A percentile compares a stretch with the other conserved stretches of the same genome.
Conservation (phyloP, 2,888 invertebrate species). For the Leptinotarsa tumamoca region DNA sequence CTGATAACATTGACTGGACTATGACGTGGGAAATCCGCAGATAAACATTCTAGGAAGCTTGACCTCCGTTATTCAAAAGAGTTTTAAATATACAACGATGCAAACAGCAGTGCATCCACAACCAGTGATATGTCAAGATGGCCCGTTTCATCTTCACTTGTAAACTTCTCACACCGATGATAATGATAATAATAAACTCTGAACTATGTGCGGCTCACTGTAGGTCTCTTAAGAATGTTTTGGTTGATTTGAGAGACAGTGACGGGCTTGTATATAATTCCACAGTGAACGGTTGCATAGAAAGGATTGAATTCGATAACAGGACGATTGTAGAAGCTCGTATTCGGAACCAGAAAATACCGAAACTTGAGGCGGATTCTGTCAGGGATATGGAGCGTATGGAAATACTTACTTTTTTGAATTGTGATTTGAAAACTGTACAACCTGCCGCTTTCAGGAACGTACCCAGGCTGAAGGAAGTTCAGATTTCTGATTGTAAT, state of each 20-base stretch:
- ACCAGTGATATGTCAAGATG: background rate
- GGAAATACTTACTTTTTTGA: slow-evolving; percentile 40
- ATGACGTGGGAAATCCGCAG: background rate
- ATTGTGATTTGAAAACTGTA: slow-evolving; percentile 35
- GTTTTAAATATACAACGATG: background rate
- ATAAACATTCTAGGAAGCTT: background rate
- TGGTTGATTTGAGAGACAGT: slow-evolving; percentile 17
- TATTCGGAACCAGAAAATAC: slow-evolving; percentile 43
- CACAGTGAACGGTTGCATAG: slow-evolving; percentile 39
- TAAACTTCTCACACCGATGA: background rate
- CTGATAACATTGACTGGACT: background rate
- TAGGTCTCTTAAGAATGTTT: slow-evolving; percentile 26
- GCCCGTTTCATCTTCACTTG: background rate
- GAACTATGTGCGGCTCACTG: background rate
- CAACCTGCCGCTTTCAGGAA: slow-evolving; percentile 42
- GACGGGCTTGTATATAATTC: slow-evolving; percentile 19
- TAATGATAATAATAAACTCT: slow-evolving; percentile 7
- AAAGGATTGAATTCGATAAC: slow-evolving; percentile 38
- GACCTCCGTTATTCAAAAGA: background rate
- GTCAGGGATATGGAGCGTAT: slow-evolving; percentile 47
- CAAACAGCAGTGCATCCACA: background rate
- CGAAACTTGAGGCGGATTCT: slow-evolving; percentile 39
- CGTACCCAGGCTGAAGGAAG: slow-evolving; percentile 33
- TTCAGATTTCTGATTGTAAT: slow-evolving; percentile 39
- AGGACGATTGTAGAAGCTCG: slow-evolving; percentile 39